Conservation (phyloP, 2,113 vertebrate genomes). For the Cettia cetti region DNA sequence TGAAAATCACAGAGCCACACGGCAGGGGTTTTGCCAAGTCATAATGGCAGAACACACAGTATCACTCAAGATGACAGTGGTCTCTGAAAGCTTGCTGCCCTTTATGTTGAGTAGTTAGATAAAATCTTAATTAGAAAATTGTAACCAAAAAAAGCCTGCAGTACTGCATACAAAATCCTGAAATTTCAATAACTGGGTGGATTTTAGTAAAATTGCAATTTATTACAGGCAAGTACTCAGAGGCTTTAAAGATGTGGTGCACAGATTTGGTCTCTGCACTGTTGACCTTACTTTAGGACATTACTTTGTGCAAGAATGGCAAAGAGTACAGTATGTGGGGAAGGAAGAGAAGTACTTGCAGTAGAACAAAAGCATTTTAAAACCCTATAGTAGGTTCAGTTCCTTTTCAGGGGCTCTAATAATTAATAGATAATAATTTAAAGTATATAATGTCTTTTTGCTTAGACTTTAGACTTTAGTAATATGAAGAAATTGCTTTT, state of each 20-base stretch:
- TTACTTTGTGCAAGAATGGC: background rate
- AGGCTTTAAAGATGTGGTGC: background rate
- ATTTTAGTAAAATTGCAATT: background rate
- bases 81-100: background rate
- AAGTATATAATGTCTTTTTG: background rate
- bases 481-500: background rate
- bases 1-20: background rate
- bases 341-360: background rate
- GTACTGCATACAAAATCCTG: background rate
- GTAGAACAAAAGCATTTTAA: background rate
- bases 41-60: background rate
- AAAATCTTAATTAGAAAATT: background rate
- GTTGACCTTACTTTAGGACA: background rate
- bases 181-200: background rate
- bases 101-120: background rate
- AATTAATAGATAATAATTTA: background rate
- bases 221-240: background rate
- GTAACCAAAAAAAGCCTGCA: background rate
- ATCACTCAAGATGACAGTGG: background rate
- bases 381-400: background rate
- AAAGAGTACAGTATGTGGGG: background rate
- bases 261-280: background rate
- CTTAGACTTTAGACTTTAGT: background rate
- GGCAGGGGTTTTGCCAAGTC: background rate
- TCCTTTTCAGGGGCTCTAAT: background rate